Evolutionary conservation across 2,797 vertebrate species (phyloP).

Genomic region (Clarias pachynema): DNA sequence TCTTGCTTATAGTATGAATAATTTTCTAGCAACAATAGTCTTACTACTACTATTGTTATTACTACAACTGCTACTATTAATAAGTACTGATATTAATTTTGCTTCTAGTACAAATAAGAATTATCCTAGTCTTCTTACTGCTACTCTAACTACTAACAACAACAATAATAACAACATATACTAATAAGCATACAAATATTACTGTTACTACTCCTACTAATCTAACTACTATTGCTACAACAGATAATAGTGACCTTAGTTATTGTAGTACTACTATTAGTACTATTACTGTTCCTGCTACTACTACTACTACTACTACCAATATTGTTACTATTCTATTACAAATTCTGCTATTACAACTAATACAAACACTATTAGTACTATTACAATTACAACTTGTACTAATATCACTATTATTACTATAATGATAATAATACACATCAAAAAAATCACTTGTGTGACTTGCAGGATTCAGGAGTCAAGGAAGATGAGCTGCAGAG

Average conservation of each 20-base stretch:
- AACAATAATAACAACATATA: neutral
- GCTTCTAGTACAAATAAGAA: neutral
- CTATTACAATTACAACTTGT: too few relatives aligned
- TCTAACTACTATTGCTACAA: neutral
- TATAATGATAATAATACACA: neutral
- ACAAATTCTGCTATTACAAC: neutral
- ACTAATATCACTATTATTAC: neutral
- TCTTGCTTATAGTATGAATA: too few relatives aligned
- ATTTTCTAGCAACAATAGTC: neutral
- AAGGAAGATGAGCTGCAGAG: constrained; percentile 98
- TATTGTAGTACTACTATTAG: neutral
- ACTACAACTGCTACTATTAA: neutral
- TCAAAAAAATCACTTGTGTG: neutral
- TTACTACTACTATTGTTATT: neutral
- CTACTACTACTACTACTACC: neutral
- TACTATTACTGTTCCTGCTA: neutral
- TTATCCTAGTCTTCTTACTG: neutral
- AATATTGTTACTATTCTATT: neutral
- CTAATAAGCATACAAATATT: neutral
- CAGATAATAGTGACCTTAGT: too few relatives aligned
- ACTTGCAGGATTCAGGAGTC: constrained; percentile 85
- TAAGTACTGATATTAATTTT: neutral
- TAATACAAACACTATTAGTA: neutral
- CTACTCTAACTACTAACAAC: neutral
- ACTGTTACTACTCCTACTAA: neutral